These are phyloP conservation scores for Ophioninae sp. DNA, from an alignment of 2,888 invertebrate species.

Conservation along the genomic window DNA sequence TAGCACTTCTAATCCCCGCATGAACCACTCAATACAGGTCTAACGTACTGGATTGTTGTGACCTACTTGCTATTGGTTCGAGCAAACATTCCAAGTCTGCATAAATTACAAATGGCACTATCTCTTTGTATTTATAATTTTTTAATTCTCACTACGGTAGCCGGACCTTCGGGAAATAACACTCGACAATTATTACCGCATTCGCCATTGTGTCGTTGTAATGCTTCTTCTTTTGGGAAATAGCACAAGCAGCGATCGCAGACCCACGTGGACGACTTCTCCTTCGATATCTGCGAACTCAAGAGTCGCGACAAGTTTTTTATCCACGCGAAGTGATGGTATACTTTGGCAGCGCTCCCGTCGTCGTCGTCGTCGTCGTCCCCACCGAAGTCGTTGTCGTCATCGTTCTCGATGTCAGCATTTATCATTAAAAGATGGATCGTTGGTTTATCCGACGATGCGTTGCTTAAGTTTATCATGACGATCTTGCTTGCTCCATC, in stretches of 20 bases:
- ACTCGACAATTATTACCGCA: too few species aligned
- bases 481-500: conserved; percentile 47
- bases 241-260: conserved; percentile 52
- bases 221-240: conserved; percentile 1
- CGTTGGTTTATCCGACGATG: conserved; percentile 39
- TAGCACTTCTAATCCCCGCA: background rate
- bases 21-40: conserved; percentile 32
- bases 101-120: too few species aligned
- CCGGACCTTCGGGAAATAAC: too few species aligned
- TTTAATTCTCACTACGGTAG: too few species aligned
- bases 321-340: background rate
- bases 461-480: conserved; percentile 56
- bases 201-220: too few species aligned
- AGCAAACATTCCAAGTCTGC: too few species aligned
- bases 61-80: too few species aligned
- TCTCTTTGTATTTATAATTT: too few species aligned
- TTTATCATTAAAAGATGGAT: conserved; percentile 54
- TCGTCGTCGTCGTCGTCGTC: conserved; percentile 47
- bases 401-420: conserved; percentile 29
- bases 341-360: conserved; percentile 27
- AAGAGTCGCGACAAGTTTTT: conserved; percentile 7
- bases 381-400: conserved; percentile 26
- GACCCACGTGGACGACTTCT: conserved; percentile 5
- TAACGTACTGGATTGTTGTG: background rate
- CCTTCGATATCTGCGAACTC: conserved; percentile 34